Evolutionary conservation across 2,797 vertebrate genomes (phyloP).

Genomic region (Sebastes trivittatus): DNA sequence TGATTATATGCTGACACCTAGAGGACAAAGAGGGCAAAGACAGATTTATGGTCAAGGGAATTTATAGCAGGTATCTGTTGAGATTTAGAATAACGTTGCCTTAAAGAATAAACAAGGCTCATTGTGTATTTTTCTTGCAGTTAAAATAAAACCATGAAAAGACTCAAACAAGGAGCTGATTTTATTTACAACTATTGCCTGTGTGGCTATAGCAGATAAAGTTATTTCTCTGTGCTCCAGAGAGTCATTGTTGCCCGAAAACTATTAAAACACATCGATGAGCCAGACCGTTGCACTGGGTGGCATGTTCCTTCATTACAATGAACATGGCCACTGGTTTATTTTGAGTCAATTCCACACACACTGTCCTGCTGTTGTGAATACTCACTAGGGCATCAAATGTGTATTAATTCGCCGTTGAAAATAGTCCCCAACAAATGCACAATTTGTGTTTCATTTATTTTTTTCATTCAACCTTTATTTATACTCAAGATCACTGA

Average conservation of each 20-base stretch:
- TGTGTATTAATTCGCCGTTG: neutral
- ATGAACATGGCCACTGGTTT: neutral
- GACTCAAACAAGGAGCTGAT: neutral
- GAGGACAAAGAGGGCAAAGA: slow-evolving; percentile 47
- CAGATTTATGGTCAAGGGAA: neutral
- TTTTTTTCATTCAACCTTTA: too few species aligned
- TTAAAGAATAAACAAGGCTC: neutral
- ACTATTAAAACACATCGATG: neutral
- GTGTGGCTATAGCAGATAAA: neutral
- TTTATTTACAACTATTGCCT: fast-evolving
- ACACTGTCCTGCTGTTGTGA: neutral
- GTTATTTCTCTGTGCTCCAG: neutral
- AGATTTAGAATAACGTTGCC: neutral
- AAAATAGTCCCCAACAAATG: neutral
- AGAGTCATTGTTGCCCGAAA: neutral
- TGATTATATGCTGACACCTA: slow-evolving; percentile 71
- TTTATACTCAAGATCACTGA: too few species aligned
- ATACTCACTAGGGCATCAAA: neutral
- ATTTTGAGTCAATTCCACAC: neutral
- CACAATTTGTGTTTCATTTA: neutral
- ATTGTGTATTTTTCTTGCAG: neutral
- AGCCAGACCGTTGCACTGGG: neutral
- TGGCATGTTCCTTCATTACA: neutral
- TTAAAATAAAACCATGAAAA: neutral
- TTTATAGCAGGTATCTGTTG: neutral